These are phyloP conservation scores for Reinhardtius hippoglossoides DNA, from an alignment of 2,113 vertebrate species.

Conservation along the genomic window DNA sequence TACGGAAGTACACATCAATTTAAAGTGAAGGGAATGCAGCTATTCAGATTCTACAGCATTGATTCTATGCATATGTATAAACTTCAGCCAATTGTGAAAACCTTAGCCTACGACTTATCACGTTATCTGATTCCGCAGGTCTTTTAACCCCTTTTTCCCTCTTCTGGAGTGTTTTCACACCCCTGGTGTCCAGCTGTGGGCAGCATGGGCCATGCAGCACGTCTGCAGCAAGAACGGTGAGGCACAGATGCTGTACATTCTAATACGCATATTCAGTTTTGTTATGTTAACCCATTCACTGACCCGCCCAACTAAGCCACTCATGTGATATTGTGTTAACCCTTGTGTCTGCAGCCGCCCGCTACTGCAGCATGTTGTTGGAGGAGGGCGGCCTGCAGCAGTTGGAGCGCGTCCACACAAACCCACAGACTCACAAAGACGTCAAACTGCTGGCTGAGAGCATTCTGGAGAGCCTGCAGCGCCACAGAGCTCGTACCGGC, in stretches of 20 bases:
- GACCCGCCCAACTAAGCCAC: no score
- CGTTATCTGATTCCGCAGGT: constrained; percentile 80
- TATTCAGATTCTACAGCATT: not conserved
- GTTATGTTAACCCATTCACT: not conserved
- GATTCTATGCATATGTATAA: not conserved
- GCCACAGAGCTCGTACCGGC: constrained; percentile 90
- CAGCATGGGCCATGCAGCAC: constrained; percentile 99
- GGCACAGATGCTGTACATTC: constrained; percentile 18
- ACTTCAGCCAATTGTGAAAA: not conserved
- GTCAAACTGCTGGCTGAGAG: constrained; percentile 89
- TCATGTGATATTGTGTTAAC: not conserved
- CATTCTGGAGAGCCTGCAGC: constrained; percentile 95
- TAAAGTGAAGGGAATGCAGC: no score
- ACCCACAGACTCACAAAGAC: constrained; percentile 90
- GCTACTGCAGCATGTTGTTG: constrained; percentile 98
- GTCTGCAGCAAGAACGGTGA: constrained; percentile 99
- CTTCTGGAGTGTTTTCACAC: constrained; percentile 95
- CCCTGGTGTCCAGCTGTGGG: constrained; percentile 97
- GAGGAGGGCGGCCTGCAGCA: constrained; percentile 96
- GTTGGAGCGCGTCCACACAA: constrained; percentile 89
- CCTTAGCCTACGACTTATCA: not conserved
- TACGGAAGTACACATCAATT: no score
- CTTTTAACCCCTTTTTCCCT: constrained; percentile 98
- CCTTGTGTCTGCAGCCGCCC: constrained; percentile 83
- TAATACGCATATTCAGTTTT: not conserved